Percentiles rank a stretch among this genome's conserved stretches.
Evolutionary conservation across 2,113 vertebrate species (phyloP).

Genomic region (Vanacampus margaritifer): DNA sequence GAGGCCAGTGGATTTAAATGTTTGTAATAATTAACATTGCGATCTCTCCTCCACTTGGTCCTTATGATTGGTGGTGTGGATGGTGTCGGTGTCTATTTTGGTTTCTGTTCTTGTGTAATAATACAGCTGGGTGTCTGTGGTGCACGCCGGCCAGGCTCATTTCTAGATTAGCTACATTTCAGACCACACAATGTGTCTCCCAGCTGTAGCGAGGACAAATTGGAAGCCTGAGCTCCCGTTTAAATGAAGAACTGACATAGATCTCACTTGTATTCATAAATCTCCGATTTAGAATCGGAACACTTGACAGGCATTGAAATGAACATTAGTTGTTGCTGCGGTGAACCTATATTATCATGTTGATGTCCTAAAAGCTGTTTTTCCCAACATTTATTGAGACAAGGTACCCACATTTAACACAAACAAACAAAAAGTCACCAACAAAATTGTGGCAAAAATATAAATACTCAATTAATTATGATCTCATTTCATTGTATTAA

Average conservation of each 20-base stretch:
- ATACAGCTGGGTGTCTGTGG: constrained; percentile 48
- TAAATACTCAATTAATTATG: too few relatives aligned
- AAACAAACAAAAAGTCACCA: too few relatives aligned
- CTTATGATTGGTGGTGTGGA: constrained; percentile 43
- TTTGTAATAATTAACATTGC: constrained; percentile 68
- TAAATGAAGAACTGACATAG: constrained; percentile 16
- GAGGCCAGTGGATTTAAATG: constrained; percentile 46
- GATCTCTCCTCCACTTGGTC: constrained; percentile 59
- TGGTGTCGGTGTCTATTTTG: constrained; percentile 59
- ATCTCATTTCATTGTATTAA: too few relatives aligned
- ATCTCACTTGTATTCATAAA: constrained; percentile 3
- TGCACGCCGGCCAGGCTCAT: constrained; percentile 22
- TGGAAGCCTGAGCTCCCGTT: constrained; percentile 32
- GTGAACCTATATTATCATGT: background rate
- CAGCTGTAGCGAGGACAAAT: constrained; percentile 36
- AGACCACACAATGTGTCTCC: constrained; percentile 44
- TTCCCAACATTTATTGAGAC: too few relatives aligned
- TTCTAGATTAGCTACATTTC: constrained; percentile 33
- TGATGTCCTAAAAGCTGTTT: background rate
- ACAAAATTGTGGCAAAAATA: too few relatives aligned
- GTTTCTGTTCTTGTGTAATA: constrained; percentile 60
- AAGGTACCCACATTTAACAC: too few relatives aligned
- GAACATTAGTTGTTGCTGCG: background rate
- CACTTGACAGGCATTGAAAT: background rate
- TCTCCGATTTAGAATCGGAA: background rate